Conservation (phyloP, 2,888 invertebrate genomes). For the Limnephilus marmoratus region DNA sequence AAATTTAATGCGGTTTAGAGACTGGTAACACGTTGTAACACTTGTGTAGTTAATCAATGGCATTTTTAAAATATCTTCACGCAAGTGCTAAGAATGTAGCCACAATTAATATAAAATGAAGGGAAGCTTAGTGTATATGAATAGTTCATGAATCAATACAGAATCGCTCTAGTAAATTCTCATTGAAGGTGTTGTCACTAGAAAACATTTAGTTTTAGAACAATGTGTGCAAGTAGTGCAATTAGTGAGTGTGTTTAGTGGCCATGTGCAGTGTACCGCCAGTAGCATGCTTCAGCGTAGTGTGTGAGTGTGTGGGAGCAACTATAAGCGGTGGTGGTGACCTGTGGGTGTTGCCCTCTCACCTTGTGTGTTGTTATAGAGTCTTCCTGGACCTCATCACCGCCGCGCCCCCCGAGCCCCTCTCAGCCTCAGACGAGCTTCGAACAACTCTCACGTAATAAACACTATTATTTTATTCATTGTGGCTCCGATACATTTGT, state of each 20-base stretch:
- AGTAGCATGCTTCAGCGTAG: slow-evolving; percentile 11
- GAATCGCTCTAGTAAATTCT: background rate
- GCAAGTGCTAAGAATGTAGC: background rate
- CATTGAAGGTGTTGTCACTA: background rate
- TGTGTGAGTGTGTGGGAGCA: slow-evolving; percentile 4
- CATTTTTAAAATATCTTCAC: background rate
- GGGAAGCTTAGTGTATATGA: background rate
- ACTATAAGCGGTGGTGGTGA: slow-evolving; percentile 66
- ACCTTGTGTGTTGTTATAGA: slow-evolving; percentile 69
- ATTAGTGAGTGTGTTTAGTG: background rate
- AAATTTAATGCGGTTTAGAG: background rate
- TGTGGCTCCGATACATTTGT: slow-evolving; percentile 3
- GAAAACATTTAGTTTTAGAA: background rate
- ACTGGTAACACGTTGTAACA: background rate
- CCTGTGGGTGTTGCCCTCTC: slow-evolving; percentile 60
- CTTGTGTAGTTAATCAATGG: background rate
- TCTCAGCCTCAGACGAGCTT: slow-evolving; percentile 76
- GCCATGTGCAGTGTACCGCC: background rate
- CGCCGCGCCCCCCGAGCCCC: slow-evolving; percentile 75
- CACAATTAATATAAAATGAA: background rate
- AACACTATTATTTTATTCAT: slow-evolving; percentile 45
- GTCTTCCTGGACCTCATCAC: slow-evolving; percentile 76
- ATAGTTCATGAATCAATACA: background rate
- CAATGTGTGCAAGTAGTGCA: background rate
- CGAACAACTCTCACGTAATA: slow-evolving; percentile 76